A percentile compares a stretch with the other conserved stretches of the same genome.
Evolutionary conservation across 2,888 invertebrate species (phyloP).

Genomic region (Hyles lineata): DNA sequence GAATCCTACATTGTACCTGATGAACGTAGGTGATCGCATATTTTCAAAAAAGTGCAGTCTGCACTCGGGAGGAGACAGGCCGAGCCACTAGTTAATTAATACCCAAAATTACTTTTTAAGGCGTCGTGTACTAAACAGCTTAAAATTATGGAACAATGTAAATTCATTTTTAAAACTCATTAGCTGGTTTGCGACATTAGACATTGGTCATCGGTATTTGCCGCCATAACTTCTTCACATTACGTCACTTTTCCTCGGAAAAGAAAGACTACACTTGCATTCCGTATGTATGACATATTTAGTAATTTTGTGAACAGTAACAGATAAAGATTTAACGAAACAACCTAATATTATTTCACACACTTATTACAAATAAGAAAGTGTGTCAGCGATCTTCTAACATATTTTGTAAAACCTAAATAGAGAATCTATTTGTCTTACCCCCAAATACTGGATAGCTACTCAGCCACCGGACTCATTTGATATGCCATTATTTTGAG

Average conservation of each 20-base stretch:
- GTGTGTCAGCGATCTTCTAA: too few relatives aligned
- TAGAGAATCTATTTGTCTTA: too few relatives aligned
- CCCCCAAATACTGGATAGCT: too few relatives aligned
- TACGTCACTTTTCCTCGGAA: slow-evolving; percentile 9
- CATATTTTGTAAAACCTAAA: too few relatives aligned
- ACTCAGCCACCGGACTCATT: too few relatives aligned
- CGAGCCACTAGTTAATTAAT: too few relatives aligned
- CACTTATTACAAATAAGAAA: background rate
- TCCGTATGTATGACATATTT: slow-evolving; percentile 13
- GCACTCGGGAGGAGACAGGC: too few relatives aligned
- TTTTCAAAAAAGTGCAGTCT: too few relatives aligned
- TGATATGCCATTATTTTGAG: too few relatives aligned
- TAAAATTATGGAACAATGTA: background rate
- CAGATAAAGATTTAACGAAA: background rate
- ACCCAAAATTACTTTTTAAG: background rate
- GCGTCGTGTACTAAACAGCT: background rate
- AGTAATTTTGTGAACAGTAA: background rate
- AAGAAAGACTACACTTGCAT: slow-evolving; percentile 6
- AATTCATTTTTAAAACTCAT: slow-evolving; percentile 6
- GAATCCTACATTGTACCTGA: too few relatives aligned
- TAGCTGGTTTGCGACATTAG: slow-evolving; percentile 8
- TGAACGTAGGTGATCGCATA: too few relatives aligned
- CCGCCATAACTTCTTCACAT: slow-evolving; percentile 7
- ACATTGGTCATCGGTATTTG: background rate
- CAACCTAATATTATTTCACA: background rate